Conservation (phyloP, 1,140 invertebrate species). For the Sesamia nonagrioides region DNA sequence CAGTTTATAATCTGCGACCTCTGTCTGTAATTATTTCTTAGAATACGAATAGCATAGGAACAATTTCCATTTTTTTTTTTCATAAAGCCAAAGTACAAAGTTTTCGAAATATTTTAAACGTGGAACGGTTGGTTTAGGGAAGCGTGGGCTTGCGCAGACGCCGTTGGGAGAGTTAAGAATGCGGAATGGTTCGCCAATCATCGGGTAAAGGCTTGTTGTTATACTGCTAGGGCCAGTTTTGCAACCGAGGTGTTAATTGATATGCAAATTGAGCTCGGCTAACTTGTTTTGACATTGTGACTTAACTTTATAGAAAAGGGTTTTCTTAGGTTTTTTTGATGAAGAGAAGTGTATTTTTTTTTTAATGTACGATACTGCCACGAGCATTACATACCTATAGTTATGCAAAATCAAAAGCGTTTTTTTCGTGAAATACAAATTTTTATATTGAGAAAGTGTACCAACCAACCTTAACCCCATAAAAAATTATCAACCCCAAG, state of each 20-base stretch:
- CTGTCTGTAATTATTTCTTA: background rate
- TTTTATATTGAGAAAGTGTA: no score
- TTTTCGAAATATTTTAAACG: constrained; percentile 15
- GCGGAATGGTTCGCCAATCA: constrained; percentile 64
- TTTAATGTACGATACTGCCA: no score
- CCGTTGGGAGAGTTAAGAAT: constrained; percentile 54
- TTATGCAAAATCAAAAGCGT: no score
- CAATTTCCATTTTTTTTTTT: background rate
- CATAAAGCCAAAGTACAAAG: background rate
- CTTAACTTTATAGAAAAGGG: background rate
- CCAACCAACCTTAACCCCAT: no score
- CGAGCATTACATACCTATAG: no score
- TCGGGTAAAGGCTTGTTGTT: constrained; percentile 62
- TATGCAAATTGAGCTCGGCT: constrained; percentile 48
- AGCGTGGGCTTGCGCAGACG: constrained; percentile 47
- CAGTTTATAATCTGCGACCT: background rate
- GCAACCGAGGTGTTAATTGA: constrained; percentile 53
- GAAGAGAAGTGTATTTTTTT: no score
- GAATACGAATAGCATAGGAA: background rate
- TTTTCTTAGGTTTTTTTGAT: background rate
- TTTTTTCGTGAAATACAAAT: no score
- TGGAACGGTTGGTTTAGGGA: constrained; percentile 38
- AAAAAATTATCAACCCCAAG: no score
- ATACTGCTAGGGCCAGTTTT: constrained; percentile 32
- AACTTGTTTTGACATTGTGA: constrained; percentile 29